These are phyloP conservation scores for Drosophila hydei DNA, from an alignment of 1,140 invertebrate genomes.

Conservation along the genomic window DNA sequence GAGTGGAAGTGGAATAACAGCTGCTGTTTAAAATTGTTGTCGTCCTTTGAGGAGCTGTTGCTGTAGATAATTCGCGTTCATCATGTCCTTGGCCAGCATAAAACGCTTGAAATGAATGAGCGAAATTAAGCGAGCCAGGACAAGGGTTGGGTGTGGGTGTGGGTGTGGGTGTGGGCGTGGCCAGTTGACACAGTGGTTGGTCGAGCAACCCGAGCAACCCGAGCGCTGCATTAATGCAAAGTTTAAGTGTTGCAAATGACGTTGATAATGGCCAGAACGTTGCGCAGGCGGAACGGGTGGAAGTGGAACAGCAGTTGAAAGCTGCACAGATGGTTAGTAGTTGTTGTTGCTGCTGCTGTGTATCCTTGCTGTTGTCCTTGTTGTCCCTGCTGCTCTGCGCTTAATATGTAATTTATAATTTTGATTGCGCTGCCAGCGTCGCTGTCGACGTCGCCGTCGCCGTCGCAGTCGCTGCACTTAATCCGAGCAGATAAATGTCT, in stretches of 20 bases:
- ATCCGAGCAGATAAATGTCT: constrained; percentile 44
- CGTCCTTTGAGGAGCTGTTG: constrained; percentile 5
- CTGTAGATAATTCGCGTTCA: constrained; percentile 37
- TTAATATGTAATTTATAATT: constrained; percentile 61
- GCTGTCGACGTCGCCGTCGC: neutral
- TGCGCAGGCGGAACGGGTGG: neutral
- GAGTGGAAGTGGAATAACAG: no score
- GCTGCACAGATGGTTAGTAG: constrained; percentile 23
- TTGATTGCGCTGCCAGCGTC: constrained; percentile 38
- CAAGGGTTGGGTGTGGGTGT: no score
- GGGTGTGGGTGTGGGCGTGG: constrained; percentile 1
- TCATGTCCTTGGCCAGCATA: constrained; percentile 52
- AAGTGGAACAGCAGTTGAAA: neutral
- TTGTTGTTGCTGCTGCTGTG: constrained; percentile 1
- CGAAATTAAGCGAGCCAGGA: constrained; percentile 39
- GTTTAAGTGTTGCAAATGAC: constrained; percentile 59
- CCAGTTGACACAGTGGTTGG: constrained; percentile 44
- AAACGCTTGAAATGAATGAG: constrained; percentile 48
- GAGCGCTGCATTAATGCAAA: constrained; percentile 51
- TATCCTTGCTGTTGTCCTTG: constrained; percentile 19
- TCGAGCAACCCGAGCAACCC: constrained; percentile 16
- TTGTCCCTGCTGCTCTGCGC: constrained; percentile 30
- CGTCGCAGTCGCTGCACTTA: constrained; percentile 38
- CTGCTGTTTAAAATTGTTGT: neutral
- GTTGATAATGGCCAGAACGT: constrained; percentile 47